These are phyloP conservation scores for Heliconius erato DNA, from an alignment of 2,888 invertebrate species.

Conservation along the genomic window DNA sequence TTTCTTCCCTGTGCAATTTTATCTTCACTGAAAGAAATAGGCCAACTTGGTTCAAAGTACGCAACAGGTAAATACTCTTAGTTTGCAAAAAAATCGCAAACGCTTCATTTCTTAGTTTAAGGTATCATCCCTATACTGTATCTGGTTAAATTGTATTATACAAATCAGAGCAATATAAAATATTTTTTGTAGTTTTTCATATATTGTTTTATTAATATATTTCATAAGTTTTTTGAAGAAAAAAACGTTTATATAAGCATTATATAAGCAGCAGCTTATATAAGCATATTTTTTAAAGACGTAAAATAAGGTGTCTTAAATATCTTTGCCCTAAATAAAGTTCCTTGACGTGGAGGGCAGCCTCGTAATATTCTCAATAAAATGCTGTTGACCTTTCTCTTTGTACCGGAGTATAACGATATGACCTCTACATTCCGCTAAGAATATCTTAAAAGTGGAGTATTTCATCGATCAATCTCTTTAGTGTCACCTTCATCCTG, in stretches of 20 bases:
- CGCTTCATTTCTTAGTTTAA: too few relatives aligned
- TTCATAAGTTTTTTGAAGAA: background rate
- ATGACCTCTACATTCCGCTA: constrained; percentile 28
- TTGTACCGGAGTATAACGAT: constrained; percentile 19
- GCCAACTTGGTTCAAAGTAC: background rate
- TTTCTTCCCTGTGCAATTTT: background rate
- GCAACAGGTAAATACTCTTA: too few relatives aligned
- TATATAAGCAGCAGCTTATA: background rate
- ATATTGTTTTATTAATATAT: background rate
- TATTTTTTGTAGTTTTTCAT: too few relatives aligned
- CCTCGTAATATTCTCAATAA: constrained; percentile 22
- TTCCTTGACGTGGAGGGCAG: constrained; percentile 20
- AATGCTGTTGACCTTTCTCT: constrained; percentile 34
- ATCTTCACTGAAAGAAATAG: background rate
- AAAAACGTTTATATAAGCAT: background rate
- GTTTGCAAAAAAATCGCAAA: background rate
- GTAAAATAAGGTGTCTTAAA: constrained; percentile 10
- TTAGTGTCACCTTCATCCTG: constrained; percentile 1
- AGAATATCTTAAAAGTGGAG: constrained; percentile 22
- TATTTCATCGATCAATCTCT: constrained; percentile 27
- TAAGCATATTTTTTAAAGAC: background rate
- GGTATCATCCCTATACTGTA: background rate
- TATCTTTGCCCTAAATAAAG: constrained; percentile 21
- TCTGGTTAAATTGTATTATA: background rate
- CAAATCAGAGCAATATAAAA: too few relatives aligned